Base-by-base conservation (phyloP, 2,797 vertebrate species). In the Bufotes viridis region DNA sequence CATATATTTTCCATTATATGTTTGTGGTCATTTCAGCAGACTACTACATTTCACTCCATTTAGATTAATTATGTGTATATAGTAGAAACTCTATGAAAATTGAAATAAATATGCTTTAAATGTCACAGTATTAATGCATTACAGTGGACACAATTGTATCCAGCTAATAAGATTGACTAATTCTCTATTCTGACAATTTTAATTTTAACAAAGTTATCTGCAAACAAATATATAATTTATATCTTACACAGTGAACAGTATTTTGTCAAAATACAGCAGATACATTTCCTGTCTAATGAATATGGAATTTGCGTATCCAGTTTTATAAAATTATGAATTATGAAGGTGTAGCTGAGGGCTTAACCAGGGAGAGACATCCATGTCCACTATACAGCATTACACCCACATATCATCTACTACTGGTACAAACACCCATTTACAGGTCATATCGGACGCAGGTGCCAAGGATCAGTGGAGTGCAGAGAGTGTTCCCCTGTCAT, bases 1-100 rank as follows among this genome's bases (percentile, higher is more conserved):
- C 13, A 24, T 55, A 12, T 78, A 55, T 14, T 78, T 78, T 55
- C 51, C 5, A 78, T 78, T 78, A 78, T n/a, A 83, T 58, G 17
- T 55, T 83, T 26, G 42, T 83, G 49, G 49, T 70, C 17, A 49
- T 72, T 85, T 63, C 9, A 60, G 22, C 29, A 85, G 49, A 82
- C 63, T 22, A 51, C 60, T 67, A 49, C 24, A 7, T 53, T 82
- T 53, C 55, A 80, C 51, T 49, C 61, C 4, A 24, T 67, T 75
- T 74, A 51, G 65, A 78, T 85, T 75, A 76, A 85, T 76, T 61
- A 85, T 74, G 34, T 85, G 78, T 78, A 14, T 85, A 58, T 10
- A 72, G 82, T 29, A 58, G 24, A 70, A 90, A 92, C 92, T 91
- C 88, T 92, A 92, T 93, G 88, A 90, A 92, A 90, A 93, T 93